phyloP scores from a whole-genome alignment of 2,888 invertebrate genomes.

The Syrphus vitripennis region DNA sequence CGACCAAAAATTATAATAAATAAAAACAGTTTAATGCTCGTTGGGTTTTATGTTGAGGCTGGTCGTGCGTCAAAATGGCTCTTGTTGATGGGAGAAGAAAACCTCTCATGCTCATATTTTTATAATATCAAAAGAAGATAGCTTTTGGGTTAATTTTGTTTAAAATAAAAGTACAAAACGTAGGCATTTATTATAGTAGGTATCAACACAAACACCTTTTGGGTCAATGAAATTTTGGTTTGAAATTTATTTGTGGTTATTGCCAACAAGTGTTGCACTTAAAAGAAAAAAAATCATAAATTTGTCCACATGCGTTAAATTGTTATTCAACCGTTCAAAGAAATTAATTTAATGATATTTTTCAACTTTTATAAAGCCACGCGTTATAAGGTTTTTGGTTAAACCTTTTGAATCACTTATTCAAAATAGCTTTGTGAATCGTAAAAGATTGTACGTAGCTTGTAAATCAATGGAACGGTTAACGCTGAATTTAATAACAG shows the following conservation, averaged over 20 bases:
- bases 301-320: neutral
- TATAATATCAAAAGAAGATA: neutral
- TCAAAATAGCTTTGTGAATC: neutral
- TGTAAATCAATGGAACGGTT: too few relatives aligned
- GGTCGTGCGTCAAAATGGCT: conserved; percentile 62
- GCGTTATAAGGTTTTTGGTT: neutral
- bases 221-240: neutral
- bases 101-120: neutral
- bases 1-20: conserved; percentile 19
- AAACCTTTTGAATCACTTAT: neutral
- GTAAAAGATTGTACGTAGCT: too few relatives aligned
- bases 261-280: neutral
- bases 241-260: neutral
- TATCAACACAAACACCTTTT: neutral
- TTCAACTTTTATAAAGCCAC: neutral
- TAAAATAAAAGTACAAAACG: neutral
- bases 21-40: conserved; percentile 56
- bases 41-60: conserved; percentile 69
- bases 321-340: neutral
- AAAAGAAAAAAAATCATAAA: neutral
- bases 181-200: too few relatives aligned
- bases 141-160: conserved; percentile 13
- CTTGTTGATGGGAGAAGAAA: conserved; percentile 12
- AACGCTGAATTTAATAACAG: too few relatives aligned
- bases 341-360: neutral